phyloP scores from a whole-genome alignment of 1,140 invertebrate species.

The Euborellia annulipes region DNA sequence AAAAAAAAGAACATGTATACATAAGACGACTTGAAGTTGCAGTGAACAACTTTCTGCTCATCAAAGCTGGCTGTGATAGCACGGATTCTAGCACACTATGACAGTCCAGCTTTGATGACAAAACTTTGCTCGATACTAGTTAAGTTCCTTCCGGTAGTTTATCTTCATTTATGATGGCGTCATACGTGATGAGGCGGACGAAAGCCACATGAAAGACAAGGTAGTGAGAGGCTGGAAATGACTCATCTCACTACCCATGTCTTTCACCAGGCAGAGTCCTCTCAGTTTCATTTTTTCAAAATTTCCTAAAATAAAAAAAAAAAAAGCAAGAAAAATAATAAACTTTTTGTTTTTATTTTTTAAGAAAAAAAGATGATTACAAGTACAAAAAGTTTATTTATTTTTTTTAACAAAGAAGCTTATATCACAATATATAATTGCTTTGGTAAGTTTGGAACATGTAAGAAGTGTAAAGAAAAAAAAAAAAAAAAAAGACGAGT shows the following conservation, averaged over 20 bases:
- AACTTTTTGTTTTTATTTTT: background rate
- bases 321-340: background rate
- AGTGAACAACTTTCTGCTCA: slow-evolving; percentile 44
- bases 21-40: too few species aligned
- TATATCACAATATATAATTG: background rate
- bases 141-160: background rate
- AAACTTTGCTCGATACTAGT: slow-evolving; percentile 24
- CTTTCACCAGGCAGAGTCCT: slow-evolving; percentile 45
- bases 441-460: background rate
- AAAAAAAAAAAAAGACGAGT: too few species aligned
- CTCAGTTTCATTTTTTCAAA: background rate
- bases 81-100: slow-evolving; percentile 37
- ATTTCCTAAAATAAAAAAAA: slow-evolving; percentile 1
- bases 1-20: too few species aligned
- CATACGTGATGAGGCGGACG: background rate
- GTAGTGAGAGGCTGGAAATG: slow-evolving; percentile 56
- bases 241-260: slow-evolving; percentile 92
- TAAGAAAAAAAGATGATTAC: background rate
- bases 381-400: too few species aligned
- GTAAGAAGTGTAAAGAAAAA: too few species aligned
- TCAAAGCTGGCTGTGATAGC: slow-evolving; percentile 76
- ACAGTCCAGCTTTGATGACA: slow-evolving; percentile 62
- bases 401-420: too few species aligned
- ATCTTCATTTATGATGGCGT: too few species aligned
- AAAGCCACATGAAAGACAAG: slow-evolving; percentile 72